Percentiles rank a stretch among this genome's conserved stretches.
Conservation (phyloP, 2,888 invertebrate genomes). For the Cotesia congregata region DNA sequence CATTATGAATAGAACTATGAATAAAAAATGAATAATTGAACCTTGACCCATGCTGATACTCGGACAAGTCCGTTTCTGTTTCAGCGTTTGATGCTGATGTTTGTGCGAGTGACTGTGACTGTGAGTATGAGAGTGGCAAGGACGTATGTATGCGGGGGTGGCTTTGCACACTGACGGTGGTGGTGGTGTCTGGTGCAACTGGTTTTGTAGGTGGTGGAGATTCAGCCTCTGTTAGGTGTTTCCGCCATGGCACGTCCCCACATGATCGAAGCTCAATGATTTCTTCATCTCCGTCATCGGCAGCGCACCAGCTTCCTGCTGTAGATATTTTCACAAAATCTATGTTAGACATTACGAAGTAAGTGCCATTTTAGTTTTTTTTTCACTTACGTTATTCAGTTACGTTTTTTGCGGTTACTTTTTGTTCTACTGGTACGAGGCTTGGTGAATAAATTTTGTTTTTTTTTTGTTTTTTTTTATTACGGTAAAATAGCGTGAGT, state of each 20-base stretch:
- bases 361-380: not conserved
- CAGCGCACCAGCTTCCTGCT: conserved; percentile 76
- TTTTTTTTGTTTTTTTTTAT: not conserved
- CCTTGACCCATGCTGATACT: conserved; percentile 69
- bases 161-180: conserved; percentile 59
- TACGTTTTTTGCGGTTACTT: not conserved
- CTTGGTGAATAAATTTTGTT: not conserved
- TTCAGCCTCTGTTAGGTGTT: conserved; percentile 70
- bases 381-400: not conserved
- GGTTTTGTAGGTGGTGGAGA: conserved; percentile 59
- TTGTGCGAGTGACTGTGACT: conserved; percentile 68
- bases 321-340: conserved; percentile 30
- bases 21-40: conserved; percentile 42
- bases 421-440: not conserved
- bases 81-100: conserved; percentile 63
- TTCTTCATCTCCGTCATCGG: conserved; percentile 79
- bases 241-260: conserved; percentile 70
- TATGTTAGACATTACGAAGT: conserved; percentile 11
- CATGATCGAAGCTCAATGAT: conserved; percentile 75
- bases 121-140: conserved; percentile 68
- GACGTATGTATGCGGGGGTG: conserved; percentile 66
- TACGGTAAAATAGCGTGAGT: not conserved
- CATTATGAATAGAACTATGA: not conserved
- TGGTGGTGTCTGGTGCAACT: conserved; percentile 49
- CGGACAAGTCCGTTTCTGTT: conserved; percentile 68